A percentile compares a stretch with the other conserved stretches of the same genome.
These are phyloP conservation scores for Hoplostethus mediterraneus DNA, from an alignment of 2,797 vertebrate species.

Conservation along the genomic window DNA sequence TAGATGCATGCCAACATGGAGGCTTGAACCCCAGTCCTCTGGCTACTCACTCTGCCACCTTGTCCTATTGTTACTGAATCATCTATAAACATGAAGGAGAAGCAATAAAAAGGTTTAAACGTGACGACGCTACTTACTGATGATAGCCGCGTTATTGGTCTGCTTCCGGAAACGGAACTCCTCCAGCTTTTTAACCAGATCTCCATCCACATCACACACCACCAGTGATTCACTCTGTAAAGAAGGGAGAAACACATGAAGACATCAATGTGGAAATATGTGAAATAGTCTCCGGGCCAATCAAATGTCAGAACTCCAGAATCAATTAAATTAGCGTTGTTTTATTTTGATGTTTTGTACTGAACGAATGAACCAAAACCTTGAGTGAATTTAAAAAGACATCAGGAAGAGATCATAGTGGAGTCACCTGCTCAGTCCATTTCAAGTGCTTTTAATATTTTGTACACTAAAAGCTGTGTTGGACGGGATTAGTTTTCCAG, in stretches of 20 bases:
- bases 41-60: too few relatives aligned
- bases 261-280: not conserved
- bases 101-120: not conserved
- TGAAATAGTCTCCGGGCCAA: not conserved
- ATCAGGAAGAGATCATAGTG: too few relatives aligned
- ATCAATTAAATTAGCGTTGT: not conserved
- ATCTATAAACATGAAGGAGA: not conserved
- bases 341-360: not conserved
- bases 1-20: too few relatives aligned
- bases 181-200: conserved; percentile 82
- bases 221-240: conserved; percentile 85
- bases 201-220: conserved; percentile 86
- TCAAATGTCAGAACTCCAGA: not conserved
- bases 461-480: too few relatives aligned
- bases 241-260: not conserved
- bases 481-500: too few relatives aligned
- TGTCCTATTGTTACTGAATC: accelerated
- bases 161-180: conserved; percentile 87
- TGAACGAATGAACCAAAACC: not conserved
- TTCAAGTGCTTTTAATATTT: too few relatives aligned
- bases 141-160: conserved; percentile 86
- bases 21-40: too few relatives aligned
- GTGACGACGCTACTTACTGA: conserved; percentile 79
- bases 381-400: not conserved
- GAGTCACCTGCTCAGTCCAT: too few relatives aligned